phyloP scores from a whole-genome alignment of 2,113 vertebrate genomes.

The Tachysurus fulvidraco region DNA sequence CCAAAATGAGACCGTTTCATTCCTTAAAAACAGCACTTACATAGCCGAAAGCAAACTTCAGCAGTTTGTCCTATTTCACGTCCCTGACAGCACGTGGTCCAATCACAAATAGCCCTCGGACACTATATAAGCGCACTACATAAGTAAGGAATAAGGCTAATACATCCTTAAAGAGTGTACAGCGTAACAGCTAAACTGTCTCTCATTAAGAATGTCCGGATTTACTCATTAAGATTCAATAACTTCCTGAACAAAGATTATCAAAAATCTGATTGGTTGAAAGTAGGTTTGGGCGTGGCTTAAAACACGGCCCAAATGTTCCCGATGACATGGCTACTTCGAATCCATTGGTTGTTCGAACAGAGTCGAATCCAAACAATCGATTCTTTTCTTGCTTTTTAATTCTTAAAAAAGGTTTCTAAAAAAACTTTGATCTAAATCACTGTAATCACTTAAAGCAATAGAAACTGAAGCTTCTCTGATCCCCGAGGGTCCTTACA shows the following conservation, averaged over 20 bases:
- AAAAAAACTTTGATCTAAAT: background rate
- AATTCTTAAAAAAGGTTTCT: background rate
- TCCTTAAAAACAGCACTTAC: constrained; percentile 37
- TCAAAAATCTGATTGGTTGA: background rate
- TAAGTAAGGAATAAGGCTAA: background rate
- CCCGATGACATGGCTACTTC: background rate
- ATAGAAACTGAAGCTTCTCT: too few species aligned
- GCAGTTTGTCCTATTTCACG: background rate
- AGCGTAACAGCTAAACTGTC: background rate
- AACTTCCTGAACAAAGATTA: background rate
- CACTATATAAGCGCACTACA: background rate
- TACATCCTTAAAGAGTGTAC: background rate
- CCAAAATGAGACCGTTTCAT: background rate
- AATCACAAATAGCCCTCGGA: background rate
- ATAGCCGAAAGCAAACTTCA: background rate
- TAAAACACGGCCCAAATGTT: background rate
- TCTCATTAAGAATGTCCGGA: too few species aligned
- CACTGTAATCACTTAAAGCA: too few species aligned
- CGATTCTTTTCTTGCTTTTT: background rate
- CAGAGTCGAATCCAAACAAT: background rate
- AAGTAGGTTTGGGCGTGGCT: background rate
- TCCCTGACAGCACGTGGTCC: background rate
- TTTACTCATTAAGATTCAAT: background rate
- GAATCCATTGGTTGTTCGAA: background rate
- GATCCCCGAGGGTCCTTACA: background rate